Evolutionary conservation across 64 coral and sea anemone genomes (phyloP).

Genomic region (Platygyra sinensis): DNA sequence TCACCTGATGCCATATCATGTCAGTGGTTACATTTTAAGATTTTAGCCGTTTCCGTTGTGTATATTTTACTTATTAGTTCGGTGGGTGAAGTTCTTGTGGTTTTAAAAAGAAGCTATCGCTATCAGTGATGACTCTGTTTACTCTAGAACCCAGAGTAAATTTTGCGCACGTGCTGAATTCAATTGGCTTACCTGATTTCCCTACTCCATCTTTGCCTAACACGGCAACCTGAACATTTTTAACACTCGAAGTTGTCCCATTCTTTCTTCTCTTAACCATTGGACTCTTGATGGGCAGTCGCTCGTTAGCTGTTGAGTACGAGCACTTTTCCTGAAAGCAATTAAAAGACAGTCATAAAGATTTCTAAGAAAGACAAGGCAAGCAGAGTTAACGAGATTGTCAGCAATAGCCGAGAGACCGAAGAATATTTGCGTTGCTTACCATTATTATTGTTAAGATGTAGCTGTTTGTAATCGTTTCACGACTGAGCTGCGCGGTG

Average conservation of each 20-base stretch:
- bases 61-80: background rate
- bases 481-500: background rate
- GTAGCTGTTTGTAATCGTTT: background rate
- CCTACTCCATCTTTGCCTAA: slow-evolving; percentile 70
- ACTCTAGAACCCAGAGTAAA: background rate
- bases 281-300: slow-evolving; percentile 25
- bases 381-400: background rate
- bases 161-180: background rate
- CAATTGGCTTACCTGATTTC: slow-evolving; percentile 41
- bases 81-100: background rate
- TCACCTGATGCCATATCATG: background rate
- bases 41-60: slow-evolving; percentile 13
- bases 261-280: slow-evolving; percentile 53
- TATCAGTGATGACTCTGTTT: background rate
- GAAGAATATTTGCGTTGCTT: background rate
- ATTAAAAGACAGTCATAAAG: background rate
- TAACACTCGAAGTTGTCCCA: slow-evolving; percentile 31
- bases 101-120: background rate
- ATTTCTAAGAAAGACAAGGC: background rate
- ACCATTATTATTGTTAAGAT: background rate
- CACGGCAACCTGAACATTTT: slow-evolving; percentile 56
- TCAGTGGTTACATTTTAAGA: background rate
- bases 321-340: slow-evolving; percentile 16
- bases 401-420: background rate
- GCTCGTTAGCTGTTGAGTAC: slow-evolving; percentile 18